phyloP scores from a whole-genome alignment of 1,140 invertebrate genomes.

The Archegozetes longisetosus region DNA sequence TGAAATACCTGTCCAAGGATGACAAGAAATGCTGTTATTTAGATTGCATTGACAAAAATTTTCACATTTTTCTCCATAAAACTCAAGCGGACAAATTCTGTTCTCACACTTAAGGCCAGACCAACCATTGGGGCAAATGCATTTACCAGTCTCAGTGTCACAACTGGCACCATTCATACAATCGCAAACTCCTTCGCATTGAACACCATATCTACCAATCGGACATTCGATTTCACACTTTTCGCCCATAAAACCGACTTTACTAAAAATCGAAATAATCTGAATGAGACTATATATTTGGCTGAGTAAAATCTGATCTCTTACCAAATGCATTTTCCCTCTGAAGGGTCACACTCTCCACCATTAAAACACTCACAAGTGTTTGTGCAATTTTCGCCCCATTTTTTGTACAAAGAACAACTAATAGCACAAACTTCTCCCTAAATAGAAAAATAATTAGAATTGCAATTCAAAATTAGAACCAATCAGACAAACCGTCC shows the following conservation, averaged over 20 bases:
- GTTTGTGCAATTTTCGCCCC: slow-evolving; percentile 49
- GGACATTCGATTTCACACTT: slow-evolving; percentile 68
- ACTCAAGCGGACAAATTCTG: slow-evolving; percentile 23
- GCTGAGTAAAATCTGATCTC: neutral
- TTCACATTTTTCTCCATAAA: slow-evolving; percentile 21
- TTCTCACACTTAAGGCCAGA: slow-evolving; percentile 50
- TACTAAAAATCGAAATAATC: neutral
- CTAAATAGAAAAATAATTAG: slow-evolving; percentile 11
- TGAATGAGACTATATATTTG: neutral
- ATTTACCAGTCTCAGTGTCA: slow-evolving; percentile 54
- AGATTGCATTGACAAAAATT: slow-evolving; percentile 21
- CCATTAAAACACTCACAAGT: slow-evolving; percentile 55
- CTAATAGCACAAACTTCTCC: slow-evolving; percentile 19
- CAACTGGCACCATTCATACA: slow-evolving; percentile 76
- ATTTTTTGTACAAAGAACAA: slow-evolving; percentile 49
- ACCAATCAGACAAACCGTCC: slow-evolving; percentile 11
- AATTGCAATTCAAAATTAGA: neutral
- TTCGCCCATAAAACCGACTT: slow-evolving; percentile 37
- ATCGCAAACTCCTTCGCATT: slow-evolving; percentile 57
- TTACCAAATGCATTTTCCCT: slow-evolving; percentile 54
- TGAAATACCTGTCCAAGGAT: slow-evolving; percentile 72
- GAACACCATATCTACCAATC: slow-evolving; percentile 52
- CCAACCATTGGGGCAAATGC: slow-evolving; percentile 69
- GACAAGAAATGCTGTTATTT: slow-evolving; percentile 41
- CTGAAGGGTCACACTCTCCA: slow-evolving; percentile 54